These are phyloP conservation scores for Vollenhovia emeryi DNA, from an alignment of 1,140 invertebrate genomes.

Conservation along the genomic window DNA sequence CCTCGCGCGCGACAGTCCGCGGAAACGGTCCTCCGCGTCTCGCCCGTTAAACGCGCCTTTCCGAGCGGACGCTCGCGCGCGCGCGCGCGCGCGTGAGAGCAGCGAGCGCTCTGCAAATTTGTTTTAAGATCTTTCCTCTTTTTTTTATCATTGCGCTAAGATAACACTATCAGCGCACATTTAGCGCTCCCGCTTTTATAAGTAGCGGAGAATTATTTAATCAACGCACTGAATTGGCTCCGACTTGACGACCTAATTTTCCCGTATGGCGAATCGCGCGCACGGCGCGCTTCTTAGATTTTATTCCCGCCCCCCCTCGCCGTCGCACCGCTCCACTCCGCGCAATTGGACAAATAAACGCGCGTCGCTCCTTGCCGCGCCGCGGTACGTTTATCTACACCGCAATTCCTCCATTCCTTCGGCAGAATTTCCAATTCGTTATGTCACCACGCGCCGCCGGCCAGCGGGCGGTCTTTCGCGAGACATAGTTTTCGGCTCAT, in stretches of 20 bases:
- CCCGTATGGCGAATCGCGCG: slow-evolving; percentile 61
- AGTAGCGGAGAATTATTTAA: slow-evolving; percentile 85
- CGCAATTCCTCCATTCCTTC: not conserved
- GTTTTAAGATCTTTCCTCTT: slow-evolving; percentile 73
- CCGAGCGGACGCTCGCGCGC: not conserved
- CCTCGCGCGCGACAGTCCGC: not conserved
- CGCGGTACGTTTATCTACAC: slow-evolving; percentile 9
- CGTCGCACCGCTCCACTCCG: not conserved
- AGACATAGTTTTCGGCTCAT: not conserved
- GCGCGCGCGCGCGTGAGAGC: not conserved
- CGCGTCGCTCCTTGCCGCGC: not conserved
- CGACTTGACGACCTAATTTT: slow-evolving; percentile 83
- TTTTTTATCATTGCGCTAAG: slow-evolving; percentile 83
- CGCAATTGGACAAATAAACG: slow-evolving; percentile 43
- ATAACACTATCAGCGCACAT: slow-evolving; percentile 85
- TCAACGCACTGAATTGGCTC: slow-evolving; percentile 83
- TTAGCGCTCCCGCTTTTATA: slow-evolving; percentile 85
- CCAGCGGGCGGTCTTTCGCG: not conserved
- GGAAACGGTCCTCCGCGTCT: not conserved
- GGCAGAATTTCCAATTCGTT: not conserved
- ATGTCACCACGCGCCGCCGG: not conserved
- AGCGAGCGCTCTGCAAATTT: slow-evolving; percentile 75
- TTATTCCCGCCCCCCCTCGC: slow-evolving; percentile 30
- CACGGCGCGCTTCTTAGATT: slow-evolving; percentile 45
- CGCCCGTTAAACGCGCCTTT: not conserved